Conservation (phyloP, 2,888 invertebrate genomes). For the Stomorhina lunata region DNA sequence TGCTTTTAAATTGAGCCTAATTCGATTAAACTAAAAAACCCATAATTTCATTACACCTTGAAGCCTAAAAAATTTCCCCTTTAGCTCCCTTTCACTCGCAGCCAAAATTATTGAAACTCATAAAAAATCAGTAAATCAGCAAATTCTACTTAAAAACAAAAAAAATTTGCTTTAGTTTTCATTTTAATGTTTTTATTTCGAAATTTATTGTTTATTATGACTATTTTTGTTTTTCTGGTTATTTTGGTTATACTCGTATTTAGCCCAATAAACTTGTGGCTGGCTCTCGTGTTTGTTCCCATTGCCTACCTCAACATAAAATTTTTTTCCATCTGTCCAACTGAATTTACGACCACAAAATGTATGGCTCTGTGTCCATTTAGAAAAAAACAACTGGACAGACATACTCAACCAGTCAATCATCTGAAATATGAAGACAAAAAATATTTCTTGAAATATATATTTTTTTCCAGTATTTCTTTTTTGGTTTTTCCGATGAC, state of each 20-base stretch:
- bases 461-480: neutral
- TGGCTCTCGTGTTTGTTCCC: slow-evolving; percentile 64
- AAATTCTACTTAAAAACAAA: neutral
- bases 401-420: neutral
- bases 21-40: too few species aligned
- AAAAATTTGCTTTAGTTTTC: slow-evolving; percentile 23
- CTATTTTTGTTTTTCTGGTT: slow-evolving; percentile 8
- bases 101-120: too few species aligned
- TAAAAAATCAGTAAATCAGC: slow-evolving; percentile 30
- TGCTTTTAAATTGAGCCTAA: too few species aligned
- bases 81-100: too few species aligned
- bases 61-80: too few species aligned
- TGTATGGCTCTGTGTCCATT: slow-evolving; percentile 44
- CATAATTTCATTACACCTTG: too few species aligned
- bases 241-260: slow-evolving; percentile 5
- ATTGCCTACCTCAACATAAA: slow-evolving; percentile 58
- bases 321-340: neutral
- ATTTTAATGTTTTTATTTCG: slow-evolving; percentile 15
- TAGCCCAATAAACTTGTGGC: slow-evolving; percentile 44
- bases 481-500: slow-evolving; percentile 63
- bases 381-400: neutral
- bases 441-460: slow-evolving; percentile 25
- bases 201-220: neutral
- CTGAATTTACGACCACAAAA: neutral
- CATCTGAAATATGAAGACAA: slow-evolving; percentile 1